Evolutionary conservation across 2,888 invertebrate genomes (phyloP).

Genomic region (Dorcus hopei): DNA sequence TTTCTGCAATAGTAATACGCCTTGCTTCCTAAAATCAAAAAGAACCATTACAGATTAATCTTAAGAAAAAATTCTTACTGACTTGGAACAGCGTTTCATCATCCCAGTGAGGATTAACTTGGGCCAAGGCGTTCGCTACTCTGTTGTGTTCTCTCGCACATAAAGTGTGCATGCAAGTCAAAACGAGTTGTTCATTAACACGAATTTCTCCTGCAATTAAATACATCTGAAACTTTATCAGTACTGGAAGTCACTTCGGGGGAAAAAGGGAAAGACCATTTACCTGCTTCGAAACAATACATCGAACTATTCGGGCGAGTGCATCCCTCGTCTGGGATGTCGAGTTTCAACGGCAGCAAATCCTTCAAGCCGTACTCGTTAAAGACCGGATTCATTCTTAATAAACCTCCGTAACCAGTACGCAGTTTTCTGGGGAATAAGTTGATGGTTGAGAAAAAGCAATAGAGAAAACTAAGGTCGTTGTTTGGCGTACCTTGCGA

Average conservation of each 20-base stretch:
- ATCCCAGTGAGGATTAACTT: slow-evolving; percentile 89
- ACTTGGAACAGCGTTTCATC: slow-evolving; percentile 86
- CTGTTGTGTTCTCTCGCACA: slow-evolving; percentile 91
- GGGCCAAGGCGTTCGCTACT: slow-evolving; percentile 69
- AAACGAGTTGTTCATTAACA: slow-evolving; percentile 85
- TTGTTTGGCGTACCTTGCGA: slow-evolving; percentile 59
- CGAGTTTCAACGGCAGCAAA: slow-evolving; percentile 79
- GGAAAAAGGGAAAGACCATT: slow-evolving; percentile 28
- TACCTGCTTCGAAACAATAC: slow-evolving; percentile 91
- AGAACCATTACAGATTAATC: not conserved
- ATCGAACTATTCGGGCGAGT: slow-evolving; percentile 84
- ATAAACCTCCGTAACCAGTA: slow-evolving; percentile 74
- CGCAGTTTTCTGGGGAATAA: slow-evolving; percentile 64
- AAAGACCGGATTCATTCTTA: slow-evolving; percentile 88
- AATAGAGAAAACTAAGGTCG: not conserved
- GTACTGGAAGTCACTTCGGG: not conserved
- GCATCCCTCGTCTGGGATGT: slow-evolving; percentile 90
- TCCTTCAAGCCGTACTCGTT: slow-evolving; percentile 84
- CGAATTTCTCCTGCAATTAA: slow-evolving; percentile 73
- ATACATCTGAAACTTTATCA: not conserved
- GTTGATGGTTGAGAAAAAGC: not conserved
- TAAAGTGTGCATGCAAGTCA: slow-evolving; percentile 88
- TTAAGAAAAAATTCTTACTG: slow-evolving; percentile 10
- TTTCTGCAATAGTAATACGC: slow-evolving; percentile 79
- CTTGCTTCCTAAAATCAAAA: slow-evolving; percentile 61